Evolutionary conservation across 2,113 vertebrate genomes (phyloP).

Genomic region (Nettapus auritus): DNA sequence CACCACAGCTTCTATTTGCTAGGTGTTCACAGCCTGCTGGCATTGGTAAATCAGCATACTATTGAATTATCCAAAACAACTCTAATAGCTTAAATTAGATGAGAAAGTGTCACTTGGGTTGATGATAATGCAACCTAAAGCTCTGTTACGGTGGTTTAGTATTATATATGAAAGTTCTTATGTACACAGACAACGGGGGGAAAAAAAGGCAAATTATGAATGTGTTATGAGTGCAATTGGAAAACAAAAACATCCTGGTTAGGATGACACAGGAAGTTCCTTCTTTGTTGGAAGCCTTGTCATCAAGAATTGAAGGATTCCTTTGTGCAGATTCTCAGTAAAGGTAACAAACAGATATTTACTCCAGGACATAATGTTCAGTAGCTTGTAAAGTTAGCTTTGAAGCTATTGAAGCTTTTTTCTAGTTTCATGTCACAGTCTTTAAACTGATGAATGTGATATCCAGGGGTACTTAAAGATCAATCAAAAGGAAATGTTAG

Average conservation of each 20-base stretch:
- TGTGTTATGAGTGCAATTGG: neutral
- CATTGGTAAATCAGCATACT: neutral
- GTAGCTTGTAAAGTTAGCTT: too few relatives aligned
- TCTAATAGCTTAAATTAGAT: neutral
- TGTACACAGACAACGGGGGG: neutral
- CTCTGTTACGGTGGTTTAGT: neutral
- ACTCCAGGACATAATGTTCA: too few relatives aligned
- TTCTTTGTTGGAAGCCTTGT: neutral
- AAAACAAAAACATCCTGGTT: neutral
- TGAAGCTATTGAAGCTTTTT: too few relatives aligned
- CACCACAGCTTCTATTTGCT: neutral
- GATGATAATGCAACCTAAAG: neutral
- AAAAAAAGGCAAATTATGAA: too few relatives aligned
- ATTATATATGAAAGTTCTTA: neutral
- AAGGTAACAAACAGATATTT: too few relatives aligned
- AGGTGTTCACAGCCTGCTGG: neutral
- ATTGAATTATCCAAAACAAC: neutral
- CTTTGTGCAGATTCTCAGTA: too few relatives aligned
- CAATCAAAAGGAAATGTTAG: too few relatives aligned
- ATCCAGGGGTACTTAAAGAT: too few relatives aligned
- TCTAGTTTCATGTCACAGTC: too few relatives aligned
- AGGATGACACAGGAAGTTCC: neutral
- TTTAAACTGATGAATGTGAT: too few relatives aligned
- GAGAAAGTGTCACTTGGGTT: neutral
- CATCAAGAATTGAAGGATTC: neutral